Evolutionary conservation across 1,140 invertebrate species (phyloP).

Genomic region (Aphis gossypii): DNA sequence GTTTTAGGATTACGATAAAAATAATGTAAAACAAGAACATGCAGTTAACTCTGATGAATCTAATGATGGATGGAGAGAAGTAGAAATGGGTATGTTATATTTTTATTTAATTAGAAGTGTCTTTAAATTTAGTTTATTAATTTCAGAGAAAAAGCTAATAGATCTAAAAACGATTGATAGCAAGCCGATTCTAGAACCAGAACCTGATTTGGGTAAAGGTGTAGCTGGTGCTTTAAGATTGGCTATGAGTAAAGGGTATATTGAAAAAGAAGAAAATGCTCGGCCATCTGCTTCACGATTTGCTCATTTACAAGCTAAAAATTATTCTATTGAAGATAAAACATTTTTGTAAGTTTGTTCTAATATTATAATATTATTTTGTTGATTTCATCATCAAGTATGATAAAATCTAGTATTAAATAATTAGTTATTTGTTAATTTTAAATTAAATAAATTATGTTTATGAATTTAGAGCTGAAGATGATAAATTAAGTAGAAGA

Average conservation of each 20-base stretch:
- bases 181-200: constrained; percentile 87
- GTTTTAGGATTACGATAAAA: constrained; percentile 46
- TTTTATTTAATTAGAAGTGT: neutral
- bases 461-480: constrained; percentile 69
- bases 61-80: constrained; percentile 76
- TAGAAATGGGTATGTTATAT: constrained; percentile 70
- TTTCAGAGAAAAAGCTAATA: constrained; percentile 65
- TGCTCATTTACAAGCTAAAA: constrained; percentile 83
- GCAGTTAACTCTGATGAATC: constrained; percentile 66
- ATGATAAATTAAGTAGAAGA: constrained; percentile 81
- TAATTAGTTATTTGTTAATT: neutral
- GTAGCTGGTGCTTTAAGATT: constrained; percentile 90
- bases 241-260: constrained; percentile 94
- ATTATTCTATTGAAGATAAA: constrained; percentile 98
- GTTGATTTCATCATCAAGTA: neutral
- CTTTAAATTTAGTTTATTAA: constrained; percentile 32
- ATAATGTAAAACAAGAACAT: constrained; percentile 53
- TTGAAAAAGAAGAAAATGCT: constrained; percentile 83
- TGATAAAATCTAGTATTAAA: neutral
- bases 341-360: constrained; percentile 63
- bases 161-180: constrained; percentile 66
- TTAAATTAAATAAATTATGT: neutral
- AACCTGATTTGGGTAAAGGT: constrained; percentile 91
- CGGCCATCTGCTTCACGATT: constrained; percentile 75
- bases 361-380: neutral